phyloP scores from a whole-genome alignment of 37 sponge, comb jelly and placozoan species.

The Theonella swinhoei region DNA sequence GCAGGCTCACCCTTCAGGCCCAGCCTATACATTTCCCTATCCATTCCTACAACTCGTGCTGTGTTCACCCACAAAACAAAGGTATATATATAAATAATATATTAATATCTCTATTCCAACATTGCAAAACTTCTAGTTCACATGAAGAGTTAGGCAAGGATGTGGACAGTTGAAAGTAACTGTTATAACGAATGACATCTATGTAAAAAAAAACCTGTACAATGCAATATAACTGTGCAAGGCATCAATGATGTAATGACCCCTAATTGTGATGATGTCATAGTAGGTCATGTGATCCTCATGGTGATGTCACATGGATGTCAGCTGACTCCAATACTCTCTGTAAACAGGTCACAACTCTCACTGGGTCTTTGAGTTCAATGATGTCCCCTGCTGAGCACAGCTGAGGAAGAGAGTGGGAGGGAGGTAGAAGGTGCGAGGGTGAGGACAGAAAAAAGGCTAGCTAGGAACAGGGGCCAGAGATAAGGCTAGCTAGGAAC shows the following conservation, averaged over 20 bases:
- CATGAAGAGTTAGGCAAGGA: too few relatives aligned
- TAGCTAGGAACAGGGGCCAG: not conserved
- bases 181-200: not conserved
- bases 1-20: too few relatives aligned
- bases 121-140: too few relatives aligned
- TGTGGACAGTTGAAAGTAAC: too few relatives aligned
- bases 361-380: conserved; percentile 70
- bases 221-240: not conserved
- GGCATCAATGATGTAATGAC: not conserved
- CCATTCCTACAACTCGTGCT: too few relatives aligned
- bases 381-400: conserved; percentile 79
- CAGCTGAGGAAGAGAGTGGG: conserved; percentile 32
- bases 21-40: too few relatives aligned
- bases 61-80: too few relatives aligned
- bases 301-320: not conserved
- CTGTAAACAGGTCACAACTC: conserved; percentile 57
- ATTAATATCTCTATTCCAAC: too few relatives aligned
- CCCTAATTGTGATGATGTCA: not conserved
- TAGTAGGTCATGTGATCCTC: not conserved
- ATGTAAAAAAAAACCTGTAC: not conserved
- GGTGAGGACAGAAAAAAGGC: not conserved
- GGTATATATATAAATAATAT: too few relatives aligned
- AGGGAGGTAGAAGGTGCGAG: not conserved
- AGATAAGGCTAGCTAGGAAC: not conserved
- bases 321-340: conserved; percentile 27